These are phyloP conservation scores for Thamnophis elegans DNA, from an alignment of 2,797 vertebrate genomes.

Conservation along the genomic window DNA sequence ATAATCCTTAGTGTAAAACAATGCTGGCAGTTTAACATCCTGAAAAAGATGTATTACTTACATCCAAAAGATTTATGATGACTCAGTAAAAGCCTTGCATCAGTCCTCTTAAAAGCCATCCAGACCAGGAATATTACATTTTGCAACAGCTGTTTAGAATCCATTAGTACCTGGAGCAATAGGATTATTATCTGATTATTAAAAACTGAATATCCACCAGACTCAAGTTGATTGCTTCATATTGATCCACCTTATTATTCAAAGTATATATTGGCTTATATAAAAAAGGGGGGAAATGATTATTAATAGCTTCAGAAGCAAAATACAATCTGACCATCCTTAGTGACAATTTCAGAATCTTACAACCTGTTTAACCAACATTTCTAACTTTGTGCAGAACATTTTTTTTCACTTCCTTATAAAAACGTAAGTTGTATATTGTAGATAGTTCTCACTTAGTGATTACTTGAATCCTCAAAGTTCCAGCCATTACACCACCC, in stretches of 20 bases:
- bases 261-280: neutral
- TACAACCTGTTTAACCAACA: neutral
- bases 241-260: neutral
- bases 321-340: neutral
- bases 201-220: neutral
- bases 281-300: neutral
- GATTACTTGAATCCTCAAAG: neutral
- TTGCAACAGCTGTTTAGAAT: neutral
- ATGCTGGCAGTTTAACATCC: neutral
- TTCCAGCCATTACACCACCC: neutral
- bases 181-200: neutral
- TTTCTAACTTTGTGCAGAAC: neutral
- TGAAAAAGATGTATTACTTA: neutral
- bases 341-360: neutral
- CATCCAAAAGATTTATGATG: neutral
- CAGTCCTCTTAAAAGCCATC: neutral
- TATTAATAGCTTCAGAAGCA: neutral
- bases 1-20: neutral
- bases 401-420: neutral
- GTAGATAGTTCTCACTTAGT: neutral
- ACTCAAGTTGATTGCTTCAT: neutral
- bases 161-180: neutral
- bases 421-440: neutral
- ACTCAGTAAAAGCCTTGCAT: neutral
- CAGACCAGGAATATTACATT: neutral